These are phyloP conservation scores for silkworm (Bombyx mori) DNA, from an alignment of 1,140 invertebrate species.

Conservation along the genomic window DNA sequence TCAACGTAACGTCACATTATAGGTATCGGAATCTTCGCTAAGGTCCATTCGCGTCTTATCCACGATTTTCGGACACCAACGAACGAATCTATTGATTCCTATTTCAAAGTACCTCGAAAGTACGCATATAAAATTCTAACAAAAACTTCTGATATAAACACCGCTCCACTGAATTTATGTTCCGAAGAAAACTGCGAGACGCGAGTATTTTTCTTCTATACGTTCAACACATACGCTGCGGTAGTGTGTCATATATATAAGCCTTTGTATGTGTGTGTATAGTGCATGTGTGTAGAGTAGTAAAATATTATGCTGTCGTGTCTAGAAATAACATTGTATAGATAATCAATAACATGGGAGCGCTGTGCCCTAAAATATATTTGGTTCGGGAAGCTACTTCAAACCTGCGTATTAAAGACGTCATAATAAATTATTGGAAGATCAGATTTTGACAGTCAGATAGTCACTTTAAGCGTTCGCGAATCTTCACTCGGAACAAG, in stretches of 20 bases:
- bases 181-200: slow-evolving; percentile 60
- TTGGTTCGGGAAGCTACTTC: slow-evolving; percentile 20
- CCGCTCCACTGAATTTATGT: slow-evolving; percentile 29
- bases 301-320: slow-evolving; percentile 70
- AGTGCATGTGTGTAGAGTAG: slow-evolving; percentile 49
- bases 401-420: too few relatives aligned
- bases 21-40: too few relatives aligned
- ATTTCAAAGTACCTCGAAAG: too few relatives aligned
- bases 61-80: too few relatives aligned
- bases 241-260: slow-evolving; percentile 22
- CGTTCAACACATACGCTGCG: background rate
- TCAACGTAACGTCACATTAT: background rate
- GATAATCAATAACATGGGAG: slow-evolving; percentile 63
- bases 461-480: too few relatives aligned
- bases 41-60: too few relatives aligned
- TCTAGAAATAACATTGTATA: slow-evolving; percentile 70
- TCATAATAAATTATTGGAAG: too few relatives aligned
- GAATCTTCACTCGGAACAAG: too few relatives aligned
- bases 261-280: slow-evolving; percentile 22
- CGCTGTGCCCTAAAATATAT: slow-evolving; percentile 47
- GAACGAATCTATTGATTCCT: too few relatives aligned
- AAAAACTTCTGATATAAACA: slow-evolving; percentile 1
- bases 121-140: too few relatives aligned
- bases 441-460: too few relatives aligned
- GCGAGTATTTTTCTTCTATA: slow-evolving; percentile 61